Evolutionary conservation across 2,113 vertebrate species (phyloP), one percentile per base, ranked within the genome.

Genomic region (Oceanodroma tethys): DNA sequence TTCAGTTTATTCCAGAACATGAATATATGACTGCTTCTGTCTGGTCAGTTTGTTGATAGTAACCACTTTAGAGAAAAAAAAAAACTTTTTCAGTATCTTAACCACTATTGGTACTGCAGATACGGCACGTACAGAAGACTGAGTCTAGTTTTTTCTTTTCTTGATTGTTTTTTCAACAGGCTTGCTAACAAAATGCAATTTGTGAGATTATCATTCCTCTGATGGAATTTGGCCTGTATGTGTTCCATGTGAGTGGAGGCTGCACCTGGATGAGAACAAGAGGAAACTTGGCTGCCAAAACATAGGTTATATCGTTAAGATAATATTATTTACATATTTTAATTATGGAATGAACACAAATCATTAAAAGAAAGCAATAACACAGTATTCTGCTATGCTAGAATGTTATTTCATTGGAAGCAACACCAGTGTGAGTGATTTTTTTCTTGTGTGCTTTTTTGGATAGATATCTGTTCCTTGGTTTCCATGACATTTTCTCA

Each of bases 351-450:
- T 74, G 6, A 56, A 32, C 9, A 86, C 6, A 74, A 66, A 34
- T 29, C 12, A 17, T 52, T 47, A 42, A 62, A 11, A 53, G 4
- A 67, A 78, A 66, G 5, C 0, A 74, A 1, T 34, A 67, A 50
- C 5, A 19, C 20, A 62, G 6, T 58, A 22, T 75, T 78, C 36
- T 90, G 12, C 5, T 70, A 23, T 11, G 8, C 2, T 92, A 38
- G 13, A 62, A 26, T 47, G 7, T 7, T 62, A 36, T 60, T 91
- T 81, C 2, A 32, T 47, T 71, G 13, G 47, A 78, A 78, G 8
- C 0, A 27, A 40, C 0, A 0, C 42, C 40, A n/a, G 7, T 38
- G 47, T 74, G 10, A 30, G 2, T 34, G 27, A 16, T 16, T 13
- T 36, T 62, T 36, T 66, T 74, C 30, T 13, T 20, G 7, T 22